A percentile compares a stretch with the other conserved stretches of the same genome.
These are phyloP conservation scores for Eriosoma lanigerum DNA, from an alignment of 1,140 invertebrate species.

Conservation along the genomic window DNA sequence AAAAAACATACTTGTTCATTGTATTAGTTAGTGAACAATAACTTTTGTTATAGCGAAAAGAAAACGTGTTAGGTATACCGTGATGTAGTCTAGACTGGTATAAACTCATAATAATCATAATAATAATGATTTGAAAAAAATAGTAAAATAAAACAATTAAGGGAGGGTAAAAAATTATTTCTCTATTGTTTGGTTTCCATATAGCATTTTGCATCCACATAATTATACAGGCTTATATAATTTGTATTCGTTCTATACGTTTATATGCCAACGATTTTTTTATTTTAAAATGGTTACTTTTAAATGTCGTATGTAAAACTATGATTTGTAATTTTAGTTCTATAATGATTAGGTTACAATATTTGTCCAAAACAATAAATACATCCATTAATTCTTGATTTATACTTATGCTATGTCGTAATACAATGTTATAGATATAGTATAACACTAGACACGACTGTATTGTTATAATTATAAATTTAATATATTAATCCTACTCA, in stretches of 20 bases:
- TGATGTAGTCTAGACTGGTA: slow-evolving; percentile 45
- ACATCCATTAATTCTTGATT: no score
- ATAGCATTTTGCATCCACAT: slow-evolving; percentile 20
- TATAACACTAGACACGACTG: no score
- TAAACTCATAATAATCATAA: slow-evolving; percentile 30
- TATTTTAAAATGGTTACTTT: no score
- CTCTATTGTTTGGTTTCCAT: slow-evolving; percentile 36
- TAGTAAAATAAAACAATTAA: slow-evolving; percentile 43
- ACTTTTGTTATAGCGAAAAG: slow-evolving; percentile 39
- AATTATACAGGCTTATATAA: neutral
- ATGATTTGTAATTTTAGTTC: no score
- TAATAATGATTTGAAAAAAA: slow-evolving; percentile 37
- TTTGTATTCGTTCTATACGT: neutral
- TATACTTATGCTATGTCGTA: no score
- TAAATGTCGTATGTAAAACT: no score
- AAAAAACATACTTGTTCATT: slow-evolving; percentile 30
- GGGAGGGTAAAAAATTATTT: slow-evolving; percentile 27
- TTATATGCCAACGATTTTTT: no score
- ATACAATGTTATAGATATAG: no score
- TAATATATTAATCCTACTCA: no score
- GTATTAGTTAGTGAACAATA: slow-evolving; percentile 28
- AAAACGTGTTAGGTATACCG: slow-evolving; percentile 38
- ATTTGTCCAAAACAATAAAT: no score
- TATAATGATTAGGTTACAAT: no score
- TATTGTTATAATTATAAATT: no score